Percentiles rank a stretch among this genome's conserved stretches.
These are phyloP conservation scores for Euplexia lucipara DNA, from an alignment of 2,888 invertebrate genomes.

Conservation along the genomic window DNA sequence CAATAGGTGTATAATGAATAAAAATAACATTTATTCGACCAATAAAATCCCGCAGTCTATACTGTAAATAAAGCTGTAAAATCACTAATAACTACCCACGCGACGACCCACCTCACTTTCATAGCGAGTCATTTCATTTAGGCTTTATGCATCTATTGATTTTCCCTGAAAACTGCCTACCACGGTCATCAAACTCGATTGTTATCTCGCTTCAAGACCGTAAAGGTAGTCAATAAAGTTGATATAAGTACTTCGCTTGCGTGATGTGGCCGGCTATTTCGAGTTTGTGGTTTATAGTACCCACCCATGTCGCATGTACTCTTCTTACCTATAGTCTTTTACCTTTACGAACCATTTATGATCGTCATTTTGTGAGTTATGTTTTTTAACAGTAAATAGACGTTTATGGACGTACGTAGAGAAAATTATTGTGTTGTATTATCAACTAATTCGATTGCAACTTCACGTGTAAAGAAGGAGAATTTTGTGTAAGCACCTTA, in stretches of 20 bases:
- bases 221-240: slow-evolving; percentile 56
- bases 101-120: slow-evolving; percentile 18
- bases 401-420: slow-evolving; percentile 64
- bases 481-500: slow-evolving; percentile 10
- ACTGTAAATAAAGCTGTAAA: slow-evolving; percentile 34
- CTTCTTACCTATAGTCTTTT: slow-evolving; percentile 52
- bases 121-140: slow-evolving; percentile 32
- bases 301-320: slow-evolving; percentile 5
- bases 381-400: slow-evolving; percentile 61
- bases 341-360: slow-evolving; percentile 73
- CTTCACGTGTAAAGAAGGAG: slow-evolving; percentile 29
- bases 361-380: slow-evolving; percentile 69
- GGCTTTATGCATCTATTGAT: slow-evolving; percentile 57
- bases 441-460: slow-evolving; percentile 55
- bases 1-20: slow-evolving; percentile 15
- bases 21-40: slow-evolving; percentile 18
- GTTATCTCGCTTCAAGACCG: slow-evolving; percentile 45
- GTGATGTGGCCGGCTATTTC: slow-evolving; percentile 45
- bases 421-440: slow-evolving; percentile 65
- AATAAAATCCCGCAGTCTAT: slow-evolving; percentile 24
- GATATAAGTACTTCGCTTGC: slow-evolving; percentile 44
- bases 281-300: slow-evolving; percentile 51
- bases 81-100: slow-evolving; percentile 29
- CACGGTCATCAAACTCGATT: slow-evolving; percentile 57
- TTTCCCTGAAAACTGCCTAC: slow-evolving; percentile 45